phyloP scores from a whole-genome alignment of 2,888 invertebrate species.

The Drosophila nr. fundita region DNA sequence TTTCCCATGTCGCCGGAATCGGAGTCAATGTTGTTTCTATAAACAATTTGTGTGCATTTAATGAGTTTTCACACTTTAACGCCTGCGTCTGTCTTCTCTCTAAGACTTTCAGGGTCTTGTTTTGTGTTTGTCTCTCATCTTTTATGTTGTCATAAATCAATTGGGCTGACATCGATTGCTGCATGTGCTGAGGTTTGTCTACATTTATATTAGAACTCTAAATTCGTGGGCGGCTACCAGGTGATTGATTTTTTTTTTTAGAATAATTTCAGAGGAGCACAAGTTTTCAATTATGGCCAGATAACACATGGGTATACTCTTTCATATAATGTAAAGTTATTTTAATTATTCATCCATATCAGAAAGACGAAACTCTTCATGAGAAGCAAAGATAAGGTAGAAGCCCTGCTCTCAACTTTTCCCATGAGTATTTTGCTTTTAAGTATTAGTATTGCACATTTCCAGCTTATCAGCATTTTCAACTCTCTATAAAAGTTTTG shows the following conservation, averaged over 20 bases:
- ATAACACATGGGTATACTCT: too few relatives aligned
- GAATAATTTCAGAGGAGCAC: background rate
- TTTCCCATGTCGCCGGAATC: constrained; percentile 18
- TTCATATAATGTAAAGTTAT: background rate
- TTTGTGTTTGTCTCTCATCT: constrained; percentile 45
- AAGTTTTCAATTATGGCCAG: constrained; percentile 2
- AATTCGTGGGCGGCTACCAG: constrained; percentile 38
- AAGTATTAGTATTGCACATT: constrained; percentile 5
- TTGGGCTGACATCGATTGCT: constrained; percentile 66
- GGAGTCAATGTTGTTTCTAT: constrained; percentile 42
- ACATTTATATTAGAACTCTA: constrained; percentile 28
- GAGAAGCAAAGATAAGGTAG: background rate
- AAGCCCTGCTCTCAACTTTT: background rate
- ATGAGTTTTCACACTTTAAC: constrained; percentile 76
- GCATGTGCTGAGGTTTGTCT: constrained; percentile 51
- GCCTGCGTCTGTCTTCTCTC: constrained; percentile 37
- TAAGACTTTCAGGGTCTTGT: constrained; percentile 12
- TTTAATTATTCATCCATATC: background rate
- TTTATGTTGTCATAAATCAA: constrained; percentile 71
- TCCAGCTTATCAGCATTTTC: constrained; percentile 18
- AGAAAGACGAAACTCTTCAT: background rate
- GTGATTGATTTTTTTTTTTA: constrained; percentile 19
- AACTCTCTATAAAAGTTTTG: constrained; percentile 38
- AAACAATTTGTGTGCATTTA: constrained; percentile 73
- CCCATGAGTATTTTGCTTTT: background rate